Evolutionary conservation across 1,140 invertebrate genomes (phyloP).

Genomic region (Danaus plexippus): DNA sequence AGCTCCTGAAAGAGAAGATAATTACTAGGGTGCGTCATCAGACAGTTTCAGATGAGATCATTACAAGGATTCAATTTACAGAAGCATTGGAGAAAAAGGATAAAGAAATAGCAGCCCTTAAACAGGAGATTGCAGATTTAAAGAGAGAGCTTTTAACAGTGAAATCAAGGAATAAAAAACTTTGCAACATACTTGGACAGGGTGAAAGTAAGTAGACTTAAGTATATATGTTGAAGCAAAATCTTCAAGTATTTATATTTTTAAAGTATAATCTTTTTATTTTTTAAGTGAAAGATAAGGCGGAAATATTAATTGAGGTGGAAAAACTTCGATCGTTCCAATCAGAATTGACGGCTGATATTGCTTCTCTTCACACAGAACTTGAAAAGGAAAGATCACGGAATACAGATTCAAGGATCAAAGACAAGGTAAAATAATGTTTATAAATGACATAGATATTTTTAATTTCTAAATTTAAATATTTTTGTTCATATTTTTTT

Average conservation of each 20-base stretch:
- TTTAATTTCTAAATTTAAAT: background rate
- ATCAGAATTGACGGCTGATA: slow-evolving; percentile 81
- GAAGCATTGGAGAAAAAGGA: slow-evolving; percentile 79
- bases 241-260: background rate
- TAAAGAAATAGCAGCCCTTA: slow-evolving; percentile 75
- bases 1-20: slow-evolving; percentile 78
- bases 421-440: slow-evolving; percentile 60
- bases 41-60: slow-evolving; percentile 69
- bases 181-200: slow-evolving; percentile 83
- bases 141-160: slow-evolving; percentile 80
- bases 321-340: slow-evolving; percentile 79
- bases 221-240: background rate
- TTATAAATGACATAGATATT: background rate
- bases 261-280: slow-evolving; percentile 15
- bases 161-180: slow-evolving; percentile 83
- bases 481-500: background rate
- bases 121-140: slow-evolving; percentile 74
- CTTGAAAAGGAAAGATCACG: slow-evolving; percentile 87
- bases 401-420: slow-evolving; percentile 76
- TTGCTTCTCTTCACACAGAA: slow-evolving; percentile 77
- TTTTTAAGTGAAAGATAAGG: slow-evolving; percentile 76
- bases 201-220: slow-evolving; percentile 80
- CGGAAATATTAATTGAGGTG: slow-evolving; percentile 82
- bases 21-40: slow-evolving; percentile 65
- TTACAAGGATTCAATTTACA: slow-evolving; percentile 73